Base-by-base conservation (phyloP, 2,113 vertebrate genomes). In the Sitta europaea region DNA sequence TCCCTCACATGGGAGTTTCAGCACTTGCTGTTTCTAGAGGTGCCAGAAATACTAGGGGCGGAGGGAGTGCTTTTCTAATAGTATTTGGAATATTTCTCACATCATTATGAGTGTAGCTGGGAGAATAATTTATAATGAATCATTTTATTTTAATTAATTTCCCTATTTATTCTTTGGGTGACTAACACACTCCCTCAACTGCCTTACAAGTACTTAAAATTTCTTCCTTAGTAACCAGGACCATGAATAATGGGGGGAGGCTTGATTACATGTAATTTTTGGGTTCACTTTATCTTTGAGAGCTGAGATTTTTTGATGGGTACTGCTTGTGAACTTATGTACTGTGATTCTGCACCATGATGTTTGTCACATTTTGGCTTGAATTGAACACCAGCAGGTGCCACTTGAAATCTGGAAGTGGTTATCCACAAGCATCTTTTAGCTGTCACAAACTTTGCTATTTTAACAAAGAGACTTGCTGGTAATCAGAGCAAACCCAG, bases 31-130 rank as follows among this genome's bases (percentile, higher is more conserved):
- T 90, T 95, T 95, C 96, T 84, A 80, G 94, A 97, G 94, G 93
- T 95, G 95, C 93, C 90, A 96, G 82, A 97, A 94, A 86, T 90
- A 95, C 68, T 78, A 80, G 59, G 91, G 92, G 91, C 0, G 40
- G 95, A 90, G 90, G 82, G 82, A 94, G 40, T 84, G 72, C 90
- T 96, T 88, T 96, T 80, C 88, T 90, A 80, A 86, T 92, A 92
- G 76, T 67, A 95, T 71, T 84, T 90, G 88, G 90, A 96, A 86
- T 93, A 95, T 95, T 95, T 96, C 96, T 96, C 94, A 96, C 82
- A 74, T 94, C 90, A 90, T 97, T 95, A 90, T 29, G 68, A 84
- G 53, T 47, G 76, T 83, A 90, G 75, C 90, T 93, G 63, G 67
- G 40, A 94, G 90, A 93, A 83, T 84, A 96, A 93, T 86, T 94